phyloP scores from a whole-genome alignment of 2,888 invertebrate species.

The Cyclophora albipunctata region DNA sequence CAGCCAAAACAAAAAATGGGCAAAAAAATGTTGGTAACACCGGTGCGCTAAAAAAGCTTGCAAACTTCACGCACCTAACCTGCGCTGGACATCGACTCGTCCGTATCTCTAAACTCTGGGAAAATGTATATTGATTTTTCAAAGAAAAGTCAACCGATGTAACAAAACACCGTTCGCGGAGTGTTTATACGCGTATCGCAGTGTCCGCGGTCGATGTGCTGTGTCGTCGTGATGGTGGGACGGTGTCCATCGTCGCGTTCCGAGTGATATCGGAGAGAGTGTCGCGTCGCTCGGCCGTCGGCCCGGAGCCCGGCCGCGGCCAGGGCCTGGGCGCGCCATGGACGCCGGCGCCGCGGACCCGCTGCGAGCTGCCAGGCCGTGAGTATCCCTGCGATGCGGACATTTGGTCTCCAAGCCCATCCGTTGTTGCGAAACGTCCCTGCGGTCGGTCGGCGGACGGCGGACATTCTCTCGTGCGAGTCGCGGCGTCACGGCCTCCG shows the following conservation, averaged over 20 bases:
- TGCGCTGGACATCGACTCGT: constrained; percentile 78
- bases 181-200: constrained; percentile 71
- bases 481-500: constrained; percentile 71
- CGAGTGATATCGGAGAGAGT: constrained; percentile 70
- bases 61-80: constrained; percentile 77
- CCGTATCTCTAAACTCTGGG: constrained; percentile 72
- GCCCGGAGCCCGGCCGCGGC: constrained; percentile 71
- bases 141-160: constrained; percentile 76
- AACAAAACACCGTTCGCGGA: constrained; percentile 74
- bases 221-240: constrained; percentile 73
- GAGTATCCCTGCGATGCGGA: constrained; percentile 59
- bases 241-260: constrained; percentile 67
- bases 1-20: constrained; percentile 73
- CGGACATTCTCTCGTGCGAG: constrained; percentile 70
- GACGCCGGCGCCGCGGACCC: constrained; percentile 71
- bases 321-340: constrained; percentile 71
- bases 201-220: constrained; percentile 66
- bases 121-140: constrained; percentile 78
- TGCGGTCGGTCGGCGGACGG: constrained; percentile 41
- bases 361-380: constrained; percentile 72
- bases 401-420: constrained; percentile 65
- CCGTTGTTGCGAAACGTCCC: constrained; percentile 67
- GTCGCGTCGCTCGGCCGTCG: constrained; percentile 69
- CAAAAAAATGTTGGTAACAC: constrained; percentile 77
- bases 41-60: constrained; percentile 77